Percentiles rank a stretch among this genome's conserved stretches.
Evolutionary conservation across 2,888 invertebrate genomes (phyloP).

Genomic region (Calephelis perditalis): DNA sequence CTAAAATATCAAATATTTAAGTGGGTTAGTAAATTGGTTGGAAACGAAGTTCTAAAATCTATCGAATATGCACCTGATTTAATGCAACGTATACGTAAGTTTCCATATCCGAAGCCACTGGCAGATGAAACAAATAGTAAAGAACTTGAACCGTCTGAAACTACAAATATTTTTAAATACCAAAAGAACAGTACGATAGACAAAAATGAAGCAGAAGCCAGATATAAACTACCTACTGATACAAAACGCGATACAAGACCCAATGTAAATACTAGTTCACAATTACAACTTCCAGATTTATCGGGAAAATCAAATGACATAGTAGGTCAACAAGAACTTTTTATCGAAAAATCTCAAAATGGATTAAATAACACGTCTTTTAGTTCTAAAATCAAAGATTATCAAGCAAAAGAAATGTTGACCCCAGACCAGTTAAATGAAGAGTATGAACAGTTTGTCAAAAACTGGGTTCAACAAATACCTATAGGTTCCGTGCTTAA

Average conservation of each 20-base stretch:
- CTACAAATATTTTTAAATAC: background rate
- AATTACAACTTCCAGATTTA: background rate
- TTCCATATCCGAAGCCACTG: slow-evolving; percentile 37
- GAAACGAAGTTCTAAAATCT: slow-evolving; percentile 40
- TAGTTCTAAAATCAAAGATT: background rate
- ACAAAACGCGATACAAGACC: background rate
- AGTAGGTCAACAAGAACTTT: background rate
- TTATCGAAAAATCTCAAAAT: background rate
- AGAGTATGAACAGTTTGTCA: slow-evolving; percentile 41
- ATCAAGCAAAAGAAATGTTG: background rate
- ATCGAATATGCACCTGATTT: slow-evolving; percentile 43
- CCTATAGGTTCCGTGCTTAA: slow-evolving; percentile 37
- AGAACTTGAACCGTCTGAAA: background rate
- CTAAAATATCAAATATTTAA: slow-evolving; percentile 60
- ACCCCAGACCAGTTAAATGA: slow-evolving; percentile 37
- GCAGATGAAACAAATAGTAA: slow-evolving; percentile 1
- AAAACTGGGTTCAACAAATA: slow-evolving; percentile 45
- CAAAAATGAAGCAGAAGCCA: background rate
- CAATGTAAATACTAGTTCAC: background rate
- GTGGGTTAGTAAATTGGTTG: slow-evolving; percentile 52
- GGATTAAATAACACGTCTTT: too few relatives aligned
- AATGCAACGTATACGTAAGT: slow-evolving; percentile 42
- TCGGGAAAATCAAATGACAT: background rate
- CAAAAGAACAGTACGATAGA: background rate
- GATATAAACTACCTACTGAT: background rate